Conservation (phyloP, 2,797 vertebrate genomes). For the Cyclura pinguis region DNA sequence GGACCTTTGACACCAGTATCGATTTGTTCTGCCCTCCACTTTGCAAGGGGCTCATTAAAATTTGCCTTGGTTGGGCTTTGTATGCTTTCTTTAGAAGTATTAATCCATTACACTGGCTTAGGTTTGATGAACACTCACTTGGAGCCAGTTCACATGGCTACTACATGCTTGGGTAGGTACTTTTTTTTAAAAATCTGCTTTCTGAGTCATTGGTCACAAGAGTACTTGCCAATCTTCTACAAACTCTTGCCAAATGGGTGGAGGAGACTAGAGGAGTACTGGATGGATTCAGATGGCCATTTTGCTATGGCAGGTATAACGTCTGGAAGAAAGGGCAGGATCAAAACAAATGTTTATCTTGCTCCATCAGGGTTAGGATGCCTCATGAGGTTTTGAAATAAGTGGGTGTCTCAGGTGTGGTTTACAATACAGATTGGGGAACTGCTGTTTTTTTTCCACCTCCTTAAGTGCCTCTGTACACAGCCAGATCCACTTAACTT, state of each 20-base stretch:
- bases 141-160: neutral
- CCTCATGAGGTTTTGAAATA: neutral
- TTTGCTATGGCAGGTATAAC: neutral
- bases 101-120: constrained; percentile 28
- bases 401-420: neutral
- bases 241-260: neutral
- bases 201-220: neutral
- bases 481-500: neutral
- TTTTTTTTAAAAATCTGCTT: neutral
- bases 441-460: too few species aligned
- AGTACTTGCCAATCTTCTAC: neutral
- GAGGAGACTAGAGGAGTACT: neutral
- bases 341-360: neutral
- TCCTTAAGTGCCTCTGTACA: neutral
- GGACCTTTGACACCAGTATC: neutral
- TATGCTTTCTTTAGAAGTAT: neutral
- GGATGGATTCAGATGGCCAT: neutral
- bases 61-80: neutral
- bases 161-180: neutral
- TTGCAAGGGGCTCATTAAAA: constrained; percentile 1
- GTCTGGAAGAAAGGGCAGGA: neutral
- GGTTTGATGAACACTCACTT: neutral
- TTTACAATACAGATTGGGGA: neutral
- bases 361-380: too few species aligned
- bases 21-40: neutral